These are phyloP conservation scores for Helleia helle DNA, from an alignment of 2,888 invertebrate species.

Conservation along the genomic window DNA sequence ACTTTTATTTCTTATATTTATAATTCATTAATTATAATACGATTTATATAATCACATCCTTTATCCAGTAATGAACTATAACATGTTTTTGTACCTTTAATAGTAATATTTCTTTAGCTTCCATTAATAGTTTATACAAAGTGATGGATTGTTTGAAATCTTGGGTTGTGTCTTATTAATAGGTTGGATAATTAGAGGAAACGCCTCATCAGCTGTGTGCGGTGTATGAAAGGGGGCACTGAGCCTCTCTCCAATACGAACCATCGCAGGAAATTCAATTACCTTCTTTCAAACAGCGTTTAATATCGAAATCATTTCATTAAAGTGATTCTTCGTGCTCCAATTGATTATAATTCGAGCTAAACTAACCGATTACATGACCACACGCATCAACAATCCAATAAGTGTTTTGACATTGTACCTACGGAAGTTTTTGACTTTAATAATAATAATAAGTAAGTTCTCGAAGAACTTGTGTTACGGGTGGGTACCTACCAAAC, in stretches of 20 bases:
- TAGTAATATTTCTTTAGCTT: background rate
- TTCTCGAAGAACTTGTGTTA: too few species aligned
- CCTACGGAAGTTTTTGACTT: too few species aligned
- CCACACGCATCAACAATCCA: conserved; percentile 3
- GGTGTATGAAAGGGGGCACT: conserved; percentile 51
- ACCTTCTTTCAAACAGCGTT: conserved; percentile 65
- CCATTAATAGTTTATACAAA: conserved; percentile 12
- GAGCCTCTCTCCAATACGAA: conserved; percentile 47
- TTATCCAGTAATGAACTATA: background rate
- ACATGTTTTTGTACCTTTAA: background rate
- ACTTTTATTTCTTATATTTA: too few species aligned
- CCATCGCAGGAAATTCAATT: conserved; percentile 69
- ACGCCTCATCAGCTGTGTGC: conserved; percentile 54
- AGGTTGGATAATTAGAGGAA: conserved; percentile 70
- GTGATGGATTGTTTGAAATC: conserved; percentile 46
- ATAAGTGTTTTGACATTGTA: too few species aligned
- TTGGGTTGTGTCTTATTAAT: conserved; percentile 52
- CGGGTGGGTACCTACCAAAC: too few species aligned
- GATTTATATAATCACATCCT: too few species aligned
- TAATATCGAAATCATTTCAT: conserved; percentile 71
- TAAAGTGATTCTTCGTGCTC: conserved; percentile 56
- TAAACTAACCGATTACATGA: conserved; percentile 37
- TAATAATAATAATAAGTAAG: too few species aligned
- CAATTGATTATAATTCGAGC: conserved; percentile 57
- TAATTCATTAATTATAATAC: too few species aligned